Evolutionary conservation across 2,113 vertebrate genomes (phyloP), one percentile per base, ranked within the genome.

Genomic region (Merops nubicus): DNA sequence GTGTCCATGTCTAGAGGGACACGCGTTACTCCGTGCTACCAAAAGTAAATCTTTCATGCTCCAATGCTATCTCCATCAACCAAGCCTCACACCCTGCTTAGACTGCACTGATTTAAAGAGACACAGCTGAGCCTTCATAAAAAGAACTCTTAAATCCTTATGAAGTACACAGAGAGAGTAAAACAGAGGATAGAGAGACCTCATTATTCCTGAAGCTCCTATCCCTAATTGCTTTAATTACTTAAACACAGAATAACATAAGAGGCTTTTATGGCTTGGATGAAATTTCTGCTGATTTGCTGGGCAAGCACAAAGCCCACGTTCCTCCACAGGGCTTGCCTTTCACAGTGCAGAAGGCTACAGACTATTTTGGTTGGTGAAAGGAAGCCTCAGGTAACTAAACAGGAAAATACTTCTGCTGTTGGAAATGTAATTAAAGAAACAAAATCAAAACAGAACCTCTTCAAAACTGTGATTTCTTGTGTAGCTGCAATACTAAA

Each of bases 191-290:
- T 29, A 93, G 78, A 91, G 90, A 97, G 53, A 88, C 89, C 84
- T 90, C 54, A 9, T 96, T 92, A 77, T 57, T 91, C 62, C 59
- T 82, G 89, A 92, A 79, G 89, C 76, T 94, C 62, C 96, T 81
- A 97, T 64, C 93, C 96, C 63, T 77, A 95, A 91, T 82, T 95
- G 91, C 89, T 96, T 96, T 96, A 87, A 96, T 95, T 96, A 97
- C 92, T 96, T 83, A 94, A 97, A 97, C 85, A 96, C 75, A 96
- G 94, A 96, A 67, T 94, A 95, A 94, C 72, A 19, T 92, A 88
- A 97, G 89, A 95, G 91, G 92, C 94, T 97, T 96, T 96, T 97
- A 97, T 97, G 97, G 97, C 97, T 97, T 97, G 92, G 92, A 93
- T 97, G 93, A 96, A 89, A 95, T 91, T 97, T 97, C 91, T 90